Evolutionary conservation across 2,888 invertebrate genomes (phyloP).

Genomic region (Trissoscelio sp.): DNA sequence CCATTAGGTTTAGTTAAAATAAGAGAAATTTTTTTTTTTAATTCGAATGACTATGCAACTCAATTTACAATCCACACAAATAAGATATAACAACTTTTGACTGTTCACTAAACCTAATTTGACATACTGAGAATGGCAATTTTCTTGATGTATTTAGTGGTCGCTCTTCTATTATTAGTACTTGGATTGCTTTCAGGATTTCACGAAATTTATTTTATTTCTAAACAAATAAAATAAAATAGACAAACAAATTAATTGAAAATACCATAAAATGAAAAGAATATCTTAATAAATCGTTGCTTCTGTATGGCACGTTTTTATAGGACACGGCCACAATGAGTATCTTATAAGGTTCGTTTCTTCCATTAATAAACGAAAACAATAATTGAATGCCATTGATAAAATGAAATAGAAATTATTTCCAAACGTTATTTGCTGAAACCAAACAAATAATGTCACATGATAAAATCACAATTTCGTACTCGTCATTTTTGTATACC

Average conservation of each 20-base stretch:
- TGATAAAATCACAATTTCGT: too few species aligned
- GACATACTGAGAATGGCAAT: constrained; percentile 10
- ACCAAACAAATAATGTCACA: too few species aligned
- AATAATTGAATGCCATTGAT: too few species aligned
- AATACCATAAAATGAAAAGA: neutral
- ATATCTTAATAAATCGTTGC: constrained; percentile 9
- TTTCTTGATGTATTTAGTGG: neutral
- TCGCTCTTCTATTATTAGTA: neutral
- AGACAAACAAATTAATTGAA: neutral
- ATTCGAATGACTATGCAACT: too few species aligned
- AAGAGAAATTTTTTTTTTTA: too few species aligned
- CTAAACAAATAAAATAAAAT: neutral
- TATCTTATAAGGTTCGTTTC: constrained; percentile 34
- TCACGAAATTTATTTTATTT: constrained; percentile 5
- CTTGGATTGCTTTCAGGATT: constrained; percentile 22
- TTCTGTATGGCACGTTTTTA: constrained; percentile 47
- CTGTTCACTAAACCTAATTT: neutral
- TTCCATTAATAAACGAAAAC: neutral
- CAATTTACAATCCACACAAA: neutral
- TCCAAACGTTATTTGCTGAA: too few species aligned
- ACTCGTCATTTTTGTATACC: too few species aligned
- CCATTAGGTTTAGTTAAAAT: too few species aligned
- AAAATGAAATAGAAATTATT: too few species aligned
- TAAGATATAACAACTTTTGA: too few species aligned
- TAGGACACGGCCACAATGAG: constrained; percentile 56